A percentile compares a stretch with the other conserved stretches of the same genome.
Conservation (phyloP, 2,797 vertebrate species). For the Falco biarmicus region DNA sequence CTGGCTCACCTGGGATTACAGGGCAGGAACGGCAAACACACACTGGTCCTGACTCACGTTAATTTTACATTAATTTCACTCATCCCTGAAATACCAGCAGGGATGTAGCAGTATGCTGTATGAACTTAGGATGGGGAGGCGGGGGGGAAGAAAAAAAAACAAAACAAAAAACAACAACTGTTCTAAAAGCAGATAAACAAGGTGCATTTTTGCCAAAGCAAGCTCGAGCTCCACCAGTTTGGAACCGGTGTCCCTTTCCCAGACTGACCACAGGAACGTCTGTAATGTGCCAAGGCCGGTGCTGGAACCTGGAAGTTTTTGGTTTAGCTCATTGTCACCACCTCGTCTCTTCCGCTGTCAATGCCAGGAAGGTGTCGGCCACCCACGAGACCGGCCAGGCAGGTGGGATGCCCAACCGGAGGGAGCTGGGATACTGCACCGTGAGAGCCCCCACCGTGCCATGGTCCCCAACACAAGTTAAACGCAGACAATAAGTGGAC, state of each 20-base stretch:
- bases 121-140: not conserved
- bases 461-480: not conserved
- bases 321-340: not conserved
- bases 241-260: not conserved
- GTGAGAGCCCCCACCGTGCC: not conserved
- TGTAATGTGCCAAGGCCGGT: not conserved
- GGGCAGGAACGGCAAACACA: not conserved
- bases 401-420: too few relatives aligned
- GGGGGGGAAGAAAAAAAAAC: too few relatives aligned
- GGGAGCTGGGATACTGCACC: not conserved
- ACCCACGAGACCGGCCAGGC: accelerated
- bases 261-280: not conserved
- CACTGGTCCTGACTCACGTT: not conserved
- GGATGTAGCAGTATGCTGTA: not conserved
- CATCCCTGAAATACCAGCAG: not conserved
- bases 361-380: not conserved
- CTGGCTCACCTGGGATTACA: not conserved
- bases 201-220: not conserved
- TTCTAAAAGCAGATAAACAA: not conserved
- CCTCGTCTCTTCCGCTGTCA: too few relatives aligned
- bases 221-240: not conserved
- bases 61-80: not conserved
- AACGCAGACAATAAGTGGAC: not conserved
- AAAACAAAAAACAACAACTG: too few relatives aligned
- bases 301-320: not conserved